These are phyloP conservation scores for Caenorhabditis tropicalis DNA, from an alignment of 1,140 invertebrate genomes.

Conservation along the genomic window DNA sequence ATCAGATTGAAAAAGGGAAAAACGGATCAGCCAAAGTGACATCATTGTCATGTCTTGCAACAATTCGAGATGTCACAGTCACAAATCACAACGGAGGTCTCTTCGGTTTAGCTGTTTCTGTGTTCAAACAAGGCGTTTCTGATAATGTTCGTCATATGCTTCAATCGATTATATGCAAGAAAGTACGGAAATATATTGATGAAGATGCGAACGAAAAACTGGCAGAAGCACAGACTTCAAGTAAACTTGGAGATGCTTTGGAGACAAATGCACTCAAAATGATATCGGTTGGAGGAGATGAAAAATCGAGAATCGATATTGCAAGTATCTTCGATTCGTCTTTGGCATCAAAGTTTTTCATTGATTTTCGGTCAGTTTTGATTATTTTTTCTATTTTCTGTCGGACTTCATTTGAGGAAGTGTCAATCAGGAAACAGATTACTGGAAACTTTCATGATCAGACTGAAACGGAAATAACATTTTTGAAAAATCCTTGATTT, in stretches of 20 bases:
- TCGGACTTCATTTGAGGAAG: too few species aligned
- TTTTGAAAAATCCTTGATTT: neutral
- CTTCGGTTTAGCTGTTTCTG: constrained; percentile 57
- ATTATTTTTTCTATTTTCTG: too few species aligned
- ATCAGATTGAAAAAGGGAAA: constrained; percentile 49
- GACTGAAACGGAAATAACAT: neutral
- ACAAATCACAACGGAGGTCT: constrained; percentile 60
- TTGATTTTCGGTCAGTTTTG: constrained; percentile 52
- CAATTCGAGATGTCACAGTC: constrained; percentile 52
- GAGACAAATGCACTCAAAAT: constrained; percentile 44
- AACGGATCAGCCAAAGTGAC: constrained; percentile 52
- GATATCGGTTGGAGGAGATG: constrained; percentile 3
- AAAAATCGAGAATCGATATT: neutral
- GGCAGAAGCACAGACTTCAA: constrained; percentile 54
- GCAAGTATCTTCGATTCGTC: constrained; percentile 47
- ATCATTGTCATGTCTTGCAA: constrained; percentile 22
- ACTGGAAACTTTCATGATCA: too few species aligned
- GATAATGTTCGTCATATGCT: constrained; percentile 57
- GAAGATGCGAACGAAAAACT: constrained; percentile 55
- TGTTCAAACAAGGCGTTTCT: constrained; percentile 59
- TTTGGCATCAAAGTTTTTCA: constrained; percentile 55
- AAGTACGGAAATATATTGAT: constrained; percentile 56
- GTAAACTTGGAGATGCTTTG: constrained; percentile 40
- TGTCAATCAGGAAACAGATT: too few species aligned
- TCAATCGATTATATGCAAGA: constrained; percentile 55